Base-by-base conservation (phyloP, 2,113 vertebrate species). In the Sander vitreus region DNA sequence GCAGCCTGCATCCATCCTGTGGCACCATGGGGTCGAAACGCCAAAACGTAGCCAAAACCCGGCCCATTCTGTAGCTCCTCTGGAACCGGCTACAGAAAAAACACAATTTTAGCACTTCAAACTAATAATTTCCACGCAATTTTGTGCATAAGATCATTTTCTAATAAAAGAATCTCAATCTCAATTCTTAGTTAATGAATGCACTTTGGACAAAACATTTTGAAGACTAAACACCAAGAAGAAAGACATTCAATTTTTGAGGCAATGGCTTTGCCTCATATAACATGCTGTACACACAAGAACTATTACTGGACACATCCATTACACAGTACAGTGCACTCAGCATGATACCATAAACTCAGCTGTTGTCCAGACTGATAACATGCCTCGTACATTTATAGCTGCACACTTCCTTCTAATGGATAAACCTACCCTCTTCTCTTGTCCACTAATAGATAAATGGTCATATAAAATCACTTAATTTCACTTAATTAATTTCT, bases 31-130 rank as follows among this genome's bases (percentile, higher is more conserved):
- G 97, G 97, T 47, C 97, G 95, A 87, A 99, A 99, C 3, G 98
- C 98, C 54, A 99, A 97, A 58, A 99, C 98, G 0, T 99, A 99
- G 4, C 98, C 98, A 0, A 99, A 99, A n/a, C 98, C 98, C 0
- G 96, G 94, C 9, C 98, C 98, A 0, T 98, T 99, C 93, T 99
- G 98, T 70, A 97, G 92, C 89, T 99, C 98, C 89, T 99, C 98
- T 0, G 98, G 98, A 71, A 99, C 98, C 0, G 98, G 98, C 98
- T 99, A 87, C 8, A 77, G 19, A 71, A 36, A 62, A 25, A 64
- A 85, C 19, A 80, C 19, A 14, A 6, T 27, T 27, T 21, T 2
- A 71, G 10, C 33, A 45, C 16, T 25, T 23, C 0, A 12, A 23
- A 16, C 1, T 23, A 8, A 47, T 4, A 6, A 57, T 18, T 47